Percentiles rank a stretch among this genome's conserved stretches.
phyloP scores from a whole-genome alignment of 2,113 vertebrate genomes.

The Xiphophorus maculatus region DNA sequence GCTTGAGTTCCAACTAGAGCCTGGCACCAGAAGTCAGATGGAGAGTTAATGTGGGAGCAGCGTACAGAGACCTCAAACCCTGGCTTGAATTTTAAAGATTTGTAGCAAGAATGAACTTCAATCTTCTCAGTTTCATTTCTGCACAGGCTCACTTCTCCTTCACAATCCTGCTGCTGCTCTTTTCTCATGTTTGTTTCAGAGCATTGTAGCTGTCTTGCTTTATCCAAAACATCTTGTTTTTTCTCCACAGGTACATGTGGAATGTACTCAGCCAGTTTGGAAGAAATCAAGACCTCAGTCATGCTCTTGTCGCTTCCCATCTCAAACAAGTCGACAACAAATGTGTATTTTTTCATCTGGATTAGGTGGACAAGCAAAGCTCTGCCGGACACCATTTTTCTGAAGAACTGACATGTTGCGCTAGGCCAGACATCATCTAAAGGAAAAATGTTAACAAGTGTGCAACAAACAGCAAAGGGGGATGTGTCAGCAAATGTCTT shows the following conservation, averaged over 20 bases:
- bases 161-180: not conserved
- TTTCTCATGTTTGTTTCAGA: not conserved
- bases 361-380: slow-evolving; percentile 77
- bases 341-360: slow-evolving; percentile 75
- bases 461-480: slow-evolving; percentile 85
- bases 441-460: slow-evolving; percentile 82
- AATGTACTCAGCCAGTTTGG: slow-evolving; percentile 78
- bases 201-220: not conserved
- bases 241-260: not conserved
- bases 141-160: not conserved
- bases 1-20: slow-evolving; percentile 67
- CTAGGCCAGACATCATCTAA: slow-evolving; percentile 83
- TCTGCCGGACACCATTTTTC: slow-evolving; percentile 79
- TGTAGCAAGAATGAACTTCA: slow-evolving; percentile 44
- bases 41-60: slow-evolving; percentile 80
- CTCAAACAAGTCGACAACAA: slow-evolving; percentile 78
- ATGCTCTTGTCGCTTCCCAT: slow-evolving; percentile 68
- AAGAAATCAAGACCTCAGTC: slow-evolving; percentile 73
- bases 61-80: slow-evolving; percentile 81
- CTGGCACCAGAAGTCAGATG: slow-evolving; percentile 89
- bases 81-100: slow-evolving; percentile 77
- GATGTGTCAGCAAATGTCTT: slow-evolving; percentile 79
- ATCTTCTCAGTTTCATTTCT: slow-evolving; percentile 8
- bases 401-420: slow-evolving; percentile 81
- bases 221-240: not conserved